Percentiles rank a stretch among this genome's conserved stretches.
These are phyloP conservation scores for Xanthorhoe spadicearia DNA, from an alignment of 2,888 invertebrate genomes.

Conservation along the genomic window DNA sequence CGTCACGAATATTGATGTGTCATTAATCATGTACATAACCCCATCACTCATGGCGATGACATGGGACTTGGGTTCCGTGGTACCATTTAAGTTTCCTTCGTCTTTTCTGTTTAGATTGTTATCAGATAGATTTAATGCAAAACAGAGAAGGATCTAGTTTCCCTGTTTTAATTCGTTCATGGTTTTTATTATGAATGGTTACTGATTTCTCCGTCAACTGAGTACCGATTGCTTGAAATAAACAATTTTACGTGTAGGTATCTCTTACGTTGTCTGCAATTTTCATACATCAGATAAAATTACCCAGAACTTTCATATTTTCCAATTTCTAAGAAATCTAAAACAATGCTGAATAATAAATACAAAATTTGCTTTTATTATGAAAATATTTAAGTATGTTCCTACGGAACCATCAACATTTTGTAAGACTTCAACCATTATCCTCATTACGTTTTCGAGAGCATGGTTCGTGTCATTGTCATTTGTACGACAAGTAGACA, in stretches of 20 bases:
- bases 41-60: slow-evolving; percentile 43
- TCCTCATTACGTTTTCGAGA: slow-evolving; percentile 22
- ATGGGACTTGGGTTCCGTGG: slow-evolving; percentile 36
- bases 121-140: not conserved
- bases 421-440: slow-evolving; percentile 14
- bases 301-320: no score
- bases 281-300: not conserved
- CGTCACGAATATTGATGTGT: slow-evolving; percentile 71
- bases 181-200: no score
- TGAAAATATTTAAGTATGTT: no score
- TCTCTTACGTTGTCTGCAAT: not conserved
- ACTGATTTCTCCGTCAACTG: no score
- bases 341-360: no score
- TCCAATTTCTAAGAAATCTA: no score
- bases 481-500: slow-evolving; percentile 41
- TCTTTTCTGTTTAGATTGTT: not conserved
- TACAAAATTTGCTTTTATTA: no score
- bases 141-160: not conserved
- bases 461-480: slow-evolving; percentile 45
- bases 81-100: not conserved
- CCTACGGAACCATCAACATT: slow-evolving; percentile 27
- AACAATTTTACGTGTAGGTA: no score
- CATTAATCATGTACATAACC: slow-evolving; percentile 59
- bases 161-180: no score
- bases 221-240: not conserved